These are phyloP conservation scores for Chrysoperla carnea DNA, from an alignment of 1,140 invertebrate species.

Conservation along the genomic window DNA sequence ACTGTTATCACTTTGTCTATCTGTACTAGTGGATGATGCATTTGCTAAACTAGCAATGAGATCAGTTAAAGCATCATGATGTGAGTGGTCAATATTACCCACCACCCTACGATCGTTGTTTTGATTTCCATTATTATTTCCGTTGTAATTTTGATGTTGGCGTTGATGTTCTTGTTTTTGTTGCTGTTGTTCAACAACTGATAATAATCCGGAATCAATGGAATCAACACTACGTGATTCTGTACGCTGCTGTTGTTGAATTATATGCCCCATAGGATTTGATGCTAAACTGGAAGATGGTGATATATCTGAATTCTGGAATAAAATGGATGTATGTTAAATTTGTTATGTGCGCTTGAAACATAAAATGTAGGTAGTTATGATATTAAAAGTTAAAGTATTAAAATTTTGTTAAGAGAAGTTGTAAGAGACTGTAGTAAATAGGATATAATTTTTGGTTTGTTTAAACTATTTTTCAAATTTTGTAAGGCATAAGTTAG, in stretches of 20 bases:
- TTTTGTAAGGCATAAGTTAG: too few species aligned
- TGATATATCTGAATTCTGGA: constrained; percentile 1
- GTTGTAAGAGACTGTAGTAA: constrained; percentile 13
- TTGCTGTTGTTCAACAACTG: constrained; percentile 23
- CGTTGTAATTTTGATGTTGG: constrained; percentile 16
- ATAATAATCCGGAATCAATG: constrained; percentile 23
- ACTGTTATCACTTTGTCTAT: constrained; percentile 9
- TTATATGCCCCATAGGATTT: constrained; percentile 18
- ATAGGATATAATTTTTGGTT: too few species aligned
- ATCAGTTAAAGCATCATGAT: constrained; percentile 19
- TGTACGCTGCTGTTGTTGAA: constrained; percentile 6
- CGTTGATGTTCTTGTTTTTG: constrained; percentile 8
- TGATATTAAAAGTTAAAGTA: too few species aligned
- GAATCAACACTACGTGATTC: constrained; percentile 16
- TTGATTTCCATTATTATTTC: constrained; percentile 13
- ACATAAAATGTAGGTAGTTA: not conserved
- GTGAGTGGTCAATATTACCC: constrained; percentile 8
- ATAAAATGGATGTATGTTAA: not conserved
- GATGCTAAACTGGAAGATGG: constrained; percentile 13
- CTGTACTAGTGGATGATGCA: constrained; percentile 16
- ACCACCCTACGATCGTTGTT: constrained; percentile 1
- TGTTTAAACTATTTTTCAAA: too few species aligned
- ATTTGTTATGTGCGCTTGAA: not conserved
- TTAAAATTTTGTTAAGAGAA: not conserved
- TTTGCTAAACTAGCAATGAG: constrained; percentile 21